phyloP scores from a whole-genome alignment of 2,888 invertebrate genomes.

The Caenorhabditis macrosperma region DNA sequence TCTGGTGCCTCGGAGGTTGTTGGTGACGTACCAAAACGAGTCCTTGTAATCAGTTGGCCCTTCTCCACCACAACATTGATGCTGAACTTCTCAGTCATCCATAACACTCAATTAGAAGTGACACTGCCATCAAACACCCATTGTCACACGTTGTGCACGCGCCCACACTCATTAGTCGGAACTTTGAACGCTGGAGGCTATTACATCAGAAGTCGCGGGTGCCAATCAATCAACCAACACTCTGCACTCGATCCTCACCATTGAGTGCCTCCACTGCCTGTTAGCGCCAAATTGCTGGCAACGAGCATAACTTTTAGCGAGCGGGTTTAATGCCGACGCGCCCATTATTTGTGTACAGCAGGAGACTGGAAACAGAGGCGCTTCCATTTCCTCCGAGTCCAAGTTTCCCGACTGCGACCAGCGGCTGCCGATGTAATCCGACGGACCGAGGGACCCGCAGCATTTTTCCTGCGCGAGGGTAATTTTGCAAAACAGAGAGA shows the following conservation, averaged over 20 bases:
- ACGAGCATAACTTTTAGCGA: slow-evolving; percentile 69
- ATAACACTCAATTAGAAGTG: neutral
- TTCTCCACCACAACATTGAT: slow-evolving; percentile 77
- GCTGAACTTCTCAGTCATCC: slow-evolving; percentile 63
- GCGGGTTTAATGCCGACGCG: slow-evolving; percentile 70
- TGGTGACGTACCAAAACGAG: slow-evolving; percentile 79
- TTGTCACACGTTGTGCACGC: slow-evolving; percentile 36
- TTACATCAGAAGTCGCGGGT: slow-evolving; percentile 48
- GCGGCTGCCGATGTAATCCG: slow-evolving; percentile 62
- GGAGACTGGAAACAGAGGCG: slow-evolving; percentile 68
- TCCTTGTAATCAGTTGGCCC: slow-evolving; percentile 74
- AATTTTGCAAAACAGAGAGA: neutral
- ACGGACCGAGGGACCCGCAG: slow-evolving; percentile 58
- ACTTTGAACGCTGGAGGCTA: slow-evolving; percentile 27
- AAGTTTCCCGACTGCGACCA: slow-evolving; percentile 50
- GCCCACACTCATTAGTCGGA: slow-evolving; percentile 32
- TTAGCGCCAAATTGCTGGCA: slow-evolving; percentile 71
- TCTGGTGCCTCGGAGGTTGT: slow-evolving; percentile 74
- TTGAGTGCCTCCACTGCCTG: slow-evolving; percentile 69
- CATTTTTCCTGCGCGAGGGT: slow-evolving; percentile 57
- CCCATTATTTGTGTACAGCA: slow-evolving; percentile 72
- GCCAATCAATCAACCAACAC: slow-evolving; percentile 16
- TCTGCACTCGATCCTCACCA: slow-evolving; percentile 54
- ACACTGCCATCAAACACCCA: neutral
- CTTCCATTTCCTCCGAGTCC: slow-evolving; percentile 54